These are phyloP conservation scores for Arvicanthis niloticus DNA, from an alignment of 2,113 vertebrate genomes.

Conservation along the genomic window DNA sequence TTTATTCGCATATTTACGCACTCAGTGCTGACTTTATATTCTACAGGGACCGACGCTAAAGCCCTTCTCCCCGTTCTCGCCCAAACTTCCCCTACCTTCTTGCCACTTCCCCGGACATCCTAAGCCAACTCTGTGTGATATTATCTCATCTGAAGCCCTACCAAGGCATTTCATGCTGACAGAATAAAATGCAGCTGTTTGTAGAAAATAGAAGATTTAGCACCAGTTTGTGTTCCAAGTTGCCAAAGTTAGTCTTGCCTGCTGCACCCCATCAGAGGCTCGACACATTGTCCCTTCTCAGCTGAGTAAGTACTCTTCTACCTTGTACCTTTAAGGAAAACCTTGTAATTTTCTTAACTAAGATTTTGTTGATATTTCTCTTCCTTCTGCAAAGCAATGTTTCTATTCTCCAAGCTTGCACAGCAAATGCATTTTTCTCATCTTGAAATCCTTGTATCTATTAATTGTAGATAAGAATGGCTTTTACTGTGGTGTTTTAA, in stretches of 20 bases:
- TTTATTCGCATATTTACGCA: neutral
- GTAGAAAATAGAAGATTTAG: neutral
- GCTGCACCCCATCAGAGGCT: neutral
- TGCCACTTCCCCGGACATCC: neutral
- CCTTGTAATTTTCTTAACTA: neutral
- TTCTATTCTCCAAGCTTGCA: neutral
- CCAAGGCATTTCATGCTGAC: neutral
- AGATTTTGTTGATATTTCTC: neutral
- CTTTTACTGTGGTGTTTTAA: neutral
- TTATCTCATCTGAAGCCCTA: neutral
- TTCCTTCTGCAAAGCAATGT: slow-evolving; percentile 7
- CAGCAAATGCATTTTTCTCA: neutral
- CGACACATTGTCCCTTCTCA: neutral
- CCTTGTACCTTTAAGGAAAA: neutral
- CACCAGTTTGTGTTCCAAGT: neutral
- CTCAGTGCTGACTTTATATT: neutral
- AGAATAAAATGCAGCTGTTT: slow-evolving; percentile 19
- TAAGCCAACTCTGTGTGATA: neutral
- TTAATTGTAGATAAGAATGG: neutral
- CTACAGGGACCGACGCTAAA: neutral
- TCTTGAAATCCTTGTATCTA: neutral
- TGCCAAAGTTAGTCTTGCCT: neutral
- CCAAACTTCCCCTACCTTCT: neutral
- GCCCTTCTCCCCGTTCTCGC: too few relatives aligned
- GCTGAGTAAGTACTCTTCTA: neutral